These are phyloP conservation scores for Eleutherodactylus coqui DNA, from an alignment of 2,797 vertebrate species.

Conservation along the genomic window DNA sequence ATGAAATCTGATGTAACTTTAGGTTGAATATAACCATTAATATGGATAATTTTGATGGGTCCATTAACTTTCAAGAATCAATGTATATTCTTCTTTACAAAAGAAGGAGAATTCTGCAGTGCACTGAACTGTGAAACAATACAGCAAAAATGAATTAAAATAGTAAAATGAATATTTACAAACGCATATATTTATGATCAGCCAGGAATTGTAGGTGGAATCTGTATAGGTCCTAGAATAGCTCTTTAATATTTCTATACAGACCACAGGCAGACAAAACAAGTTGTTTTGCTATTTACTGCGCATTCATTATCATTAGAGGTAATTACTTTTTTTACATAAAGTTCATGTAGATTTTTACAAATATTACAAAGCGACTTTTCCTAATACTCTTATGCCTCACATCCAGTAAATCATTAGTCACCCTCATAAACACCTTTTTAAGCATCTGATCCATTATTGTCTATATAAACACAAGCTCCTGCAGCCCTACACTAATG, in stretches of 20 bases:
- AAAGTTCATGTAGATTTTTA: not conserved
- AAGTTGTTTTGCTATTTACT: not conserved
- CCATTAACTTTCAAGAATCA: too few species aligned
- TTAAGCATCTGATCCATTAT: conserved; percentile 65
- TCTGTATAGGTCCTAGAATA: not conserved
- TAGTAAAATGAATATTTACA: not conserved
- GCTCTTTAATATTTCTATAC: not conserved
- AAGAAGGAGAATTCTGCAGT: not conserved
- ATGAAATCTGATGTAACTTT: too few species aligned
- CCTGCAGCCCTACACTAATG: conserved; percentile 68
- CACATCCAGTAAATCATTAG: not conserved
- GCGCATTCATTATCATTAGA: not conserved
- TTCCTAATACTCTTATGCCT: not conserved
- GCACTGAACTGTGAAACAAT: not conserved
- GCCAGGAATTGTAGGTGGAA: not conserved
- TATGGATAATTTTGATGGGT: too few species aligned
- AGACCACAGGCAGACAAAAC: not conserved
- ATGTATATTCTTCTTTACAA: too few species aligned
- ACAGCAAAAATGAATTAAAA: not conserved
- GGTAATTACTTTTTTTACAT: not conserved
- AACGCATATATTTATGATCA: not conserved
- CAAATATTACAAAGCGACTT: not conserved
- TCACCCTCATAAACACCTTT: conserved; percentile 45
- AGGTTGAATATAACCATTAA: too few species aligned
- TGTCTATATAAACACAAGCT: conserved; percentile 60